Conservation (phyloP, 2,113 vertebrate species). For the Paratilapia polleni region DNA sequence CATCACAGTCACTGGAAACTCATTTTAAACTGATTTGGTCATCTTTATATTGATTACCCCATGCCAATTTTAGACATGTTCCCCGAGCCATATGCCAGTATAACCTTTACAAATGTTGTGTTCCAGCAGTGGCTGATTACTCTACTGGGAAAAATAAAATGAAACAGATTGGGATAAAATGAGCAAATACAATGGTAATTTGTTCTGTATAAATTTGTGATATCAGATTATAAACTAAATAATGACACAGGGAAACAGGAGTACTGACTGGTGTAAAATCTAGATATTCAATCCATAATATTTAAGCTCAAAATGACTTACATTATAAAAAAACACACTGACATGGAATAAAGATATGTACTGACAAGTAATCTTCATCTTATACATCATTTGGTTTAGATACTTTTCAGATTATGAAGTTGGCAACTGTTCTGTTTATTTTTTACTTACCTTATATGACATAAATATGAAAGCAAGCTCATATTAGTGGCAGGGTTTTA, state of each 20-base stretch:
- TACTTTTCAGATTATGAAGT: background rate
- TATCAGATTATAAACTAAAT: conserved; percentile 41
- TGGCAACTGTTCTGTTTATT: background rate
- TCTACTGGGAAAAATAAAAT: conserved; percentile 40
- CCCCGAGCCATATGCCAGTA: conserved; percentile 10
- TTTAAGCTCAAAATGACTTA: conserved; percentile 15
- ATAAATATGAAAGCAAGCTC: background rate
- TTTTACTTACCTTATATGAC: background rate
- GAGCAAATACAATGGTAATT: conserved; percentile 14
- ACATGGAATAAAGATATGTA: background rate
- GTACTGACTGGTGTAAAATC: background rate
- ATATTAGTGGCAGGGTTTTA: background rate
- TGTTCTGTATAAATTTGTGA: conserved; percentile 25
- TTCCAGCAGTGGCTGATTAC: conserved; percentile 28
- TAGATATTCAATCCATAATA: background rate
- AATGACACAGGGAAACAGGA: background rate
- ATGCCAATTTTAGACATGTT: conserved; percentile 35
- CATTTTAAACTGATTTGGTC: conserved; percentile 50
- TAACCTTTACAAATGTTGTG: conserved; percentile 51
- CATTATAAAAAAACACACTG: background rate
- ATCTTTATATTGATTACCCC: conserved; percentile 56
- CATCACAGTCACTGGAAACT: conserved; percentile 47
- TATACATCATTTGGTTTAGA: background rate
- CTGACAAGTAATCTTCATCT: background rate
- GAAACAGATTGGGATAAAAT: conserved; percentile 27